Conservation (phyloP, 2,888 invertebrate genomes). For the Silvanus unidentatus region DNA sequence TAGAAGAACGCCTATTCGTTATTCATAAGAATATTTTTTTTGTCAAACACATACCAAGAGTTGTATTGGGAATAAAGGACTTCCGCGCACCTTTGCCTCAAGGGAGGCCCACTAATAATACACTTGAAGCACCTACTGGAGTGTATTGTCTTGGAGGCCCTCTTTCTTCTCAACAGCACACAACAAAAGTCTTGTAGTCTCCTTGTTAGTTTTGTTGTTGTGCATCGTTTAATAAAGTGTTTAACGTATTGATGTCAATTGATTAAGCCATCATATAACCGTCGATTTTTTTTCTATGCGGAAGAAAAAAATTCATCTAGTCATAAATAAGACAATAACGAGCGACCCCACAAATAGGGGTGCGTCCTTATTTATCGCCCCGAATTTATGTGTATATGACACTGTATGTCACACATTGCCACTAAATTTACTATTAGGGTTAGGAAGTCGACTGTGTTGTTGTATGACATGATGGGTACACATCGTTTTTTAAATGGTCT, state of each 20-base stretch:
- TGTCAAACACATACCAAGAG: no score
- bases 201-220: not conserved
- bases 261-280: no score
- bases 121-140: conserved; percentile 39
- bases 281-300: not conserved
- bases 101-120: conserved; percentile 43
- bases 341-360: not conserved
- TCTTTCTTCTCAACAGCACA: not conserved
- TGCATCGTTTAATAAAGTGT: conserved; percentile 26
- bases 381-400: not conserved
- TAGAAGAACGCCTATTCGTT: not conserved
- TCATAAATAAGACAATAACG: conserved; percentile 1
- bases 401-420: not conserved
- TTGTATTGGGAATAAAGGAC: conserved; percentile 45
- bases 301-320: not conserved
- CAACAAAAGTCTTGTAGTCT: not conserved
- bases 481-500: not conserved
- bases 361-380: no score
- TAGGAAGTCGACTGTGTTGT: not conserved
- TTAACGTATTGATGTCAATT: conserved; percentile 43
- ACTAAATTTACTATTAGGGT: conserved; percentile 1
- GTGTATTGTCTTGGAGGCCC: conserved; percentile 33
- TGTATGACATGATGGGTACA: not conserved
- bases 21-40: no score
- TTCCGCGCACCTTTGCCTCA: conserved; percentile 45